A percentile compares a stretch with the other conserved stretches of the same genome.
phyloP scores from a whole-genome alignment of 2,888 invertebrate species.

The Asteroscopus sphinx region DNA sequence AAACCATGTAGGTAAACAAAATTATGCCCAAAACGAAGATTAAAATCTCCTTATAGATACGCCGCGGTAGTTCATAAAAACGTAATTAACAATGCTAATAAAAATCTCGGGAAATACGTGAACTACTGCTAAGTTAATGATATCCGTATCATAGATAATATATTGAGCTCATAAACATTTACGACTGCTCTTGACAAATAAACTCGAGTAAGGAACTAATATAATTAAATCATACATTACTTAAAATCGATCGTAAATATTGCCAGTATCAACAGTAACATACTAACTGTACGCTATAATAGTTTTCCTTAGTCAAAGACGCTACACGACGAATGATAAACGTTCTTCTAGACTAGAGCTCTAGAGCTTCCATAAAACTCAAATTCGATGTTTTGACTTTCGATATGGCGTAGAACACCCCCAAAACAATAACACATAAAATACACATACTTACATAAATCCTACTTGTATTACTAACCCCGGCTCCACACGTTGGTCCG shows the following conservation, averaged over 20 bases:
- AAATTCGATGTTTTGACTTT: no score
- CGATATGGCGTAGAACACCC: no score
- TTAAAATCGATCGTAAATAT: slow-evolving; percentile 10
- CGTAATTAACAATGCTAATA: slow-evolving; percentile 37
- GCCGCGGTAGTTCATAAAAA: slow-evolving; percentile 23
- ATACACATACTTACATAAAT: no score
- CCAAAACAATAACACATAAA: no score
- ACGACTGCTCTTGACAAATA: slow-evolving; percentile 29
- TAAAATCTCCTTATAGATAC: slow-evolving; percentile 11
- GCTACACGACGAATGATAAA: neutral
- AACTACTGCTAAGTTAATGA: slow-evolving; percentile 5
- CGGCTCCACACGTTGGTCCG: no score
- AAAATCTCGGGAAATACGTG: slow-evolving; percentile 13
- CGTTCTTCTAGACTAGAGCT: no score
- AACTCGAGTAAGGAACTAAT: slow-evolving; percentile 13
- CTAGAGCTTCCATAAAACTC: no score
- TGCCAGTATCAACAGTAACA: slow-evolving; percentile 3
- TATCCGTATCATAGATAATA: slow-evolving; percentile 28
- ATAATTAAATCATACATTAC: slow-evolving; percentile 22
- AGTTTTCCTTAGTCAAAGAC: no score
- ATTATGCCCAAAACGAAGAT: slow-evolving; percentile 11
- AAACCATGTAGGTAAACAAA: neutral
- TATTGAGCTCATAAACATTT: slow-evolving; percentile 36
- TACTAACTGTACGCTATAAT: slow-evolving; percentile 4
- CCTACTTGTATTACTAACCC: no score